A percentile compares a stretch with the other conserved stretches of the same genome.
Conservation (phyloP, 2,888 invertebrate genomes). For the Agrotis segetum region DNA sequence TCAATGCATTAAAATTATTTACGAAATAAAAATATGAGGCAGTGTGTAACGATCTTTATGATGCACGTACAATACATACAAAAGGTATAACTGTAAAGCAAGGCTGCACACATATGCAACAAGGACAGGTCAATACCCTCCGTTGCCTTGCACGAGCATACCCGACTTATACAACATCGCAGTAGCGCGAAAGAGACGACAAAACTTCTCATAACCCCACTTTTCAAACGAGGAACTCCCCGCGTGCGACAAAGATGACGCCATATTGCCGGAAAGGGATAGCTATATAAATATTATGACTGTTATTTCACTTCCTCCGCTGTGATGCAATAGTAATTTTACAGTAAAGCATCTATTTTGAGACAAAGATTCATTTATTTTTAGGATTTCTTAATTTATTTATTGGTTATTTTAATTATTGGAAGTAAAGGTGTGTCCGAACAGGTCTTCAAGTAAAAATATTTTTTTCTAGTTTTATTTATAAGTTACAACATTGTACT, state of each 20-base stretch:
- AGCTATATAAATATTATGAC: conserved; percentile 90
- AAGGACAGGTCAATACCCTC: conserved; percentile 91
- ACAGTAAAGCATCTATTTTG: conserved; percentile 86
- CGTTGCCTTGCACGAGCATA: conserved; percentile 88
- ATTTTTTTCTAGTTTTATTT: not conserved
- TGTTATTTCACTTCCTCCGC: conserved; percentile 90
- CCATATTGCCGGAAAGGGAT: conserved; percentile 80
- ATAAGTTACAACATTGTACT: not conserved
- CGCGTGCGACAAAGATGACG: conserved; percentile 84
- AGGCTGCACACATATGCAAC: conserved; percentile 89
- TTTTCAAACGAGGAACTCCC: conserved; percentile 74
- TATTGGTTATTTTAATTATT: conserved; percentile 48
- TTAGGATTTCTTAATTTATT: conserved; percentile 69
- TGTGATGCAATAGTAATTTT: conserved; percentile 89
- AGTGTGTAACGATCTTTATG: conserved; percentile 85
- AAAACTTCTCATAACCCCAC: conserved; percentile 73
- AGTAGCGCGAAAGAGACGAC: conserved; percentile 73
- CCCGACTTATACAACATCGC: conserved; percentile 72
- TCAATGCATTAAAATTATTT: conserved; percentile 54
- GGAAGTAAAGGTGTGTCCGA: conserved; percentile 29
- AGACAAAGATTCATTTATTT: conserved; percentile 85
- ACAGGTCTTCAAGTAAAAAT: not conserved
- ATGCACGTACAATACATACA: conserved; percentile 85
- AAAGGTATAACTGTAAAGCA: conserved; percentile 88
- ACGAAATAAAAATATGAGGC: conserved; percentile 57